phyloP scores from a whole-genome alignment of 2,113 vertebrate species.

The Syrrhaptes paradoxus region DNA sequence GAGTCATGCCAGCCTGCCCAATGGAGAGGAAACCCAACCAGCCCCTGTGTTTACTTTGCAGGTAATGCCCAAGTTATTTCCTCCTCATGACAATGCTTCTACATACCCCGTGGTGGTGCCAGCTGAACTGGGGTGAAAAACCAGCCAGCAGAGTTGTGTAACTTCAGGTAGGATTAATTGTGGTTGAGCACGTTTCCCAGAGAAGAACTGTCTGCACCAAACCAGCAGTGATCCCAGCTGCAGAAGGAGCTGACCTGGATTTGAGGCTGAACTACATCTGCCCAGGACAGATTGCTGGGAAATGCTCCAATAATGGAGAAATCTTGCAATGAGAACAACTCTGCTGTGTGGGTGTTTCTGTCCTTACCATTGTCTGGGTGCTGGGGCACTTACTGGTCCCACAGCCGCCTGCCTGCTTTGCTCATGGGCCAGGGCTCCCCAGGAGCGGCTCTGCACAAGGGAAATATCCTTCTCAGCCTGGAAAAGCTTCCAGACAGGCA shows the following conservation, averaged over 20 bases:
- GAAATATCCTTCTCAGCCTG: background rate
- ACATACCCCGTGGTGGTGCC: rapidly evolving
- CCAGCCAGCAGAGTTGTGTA: background rate
- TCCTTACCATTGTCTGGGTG: background rate
- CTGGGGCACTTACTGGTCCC: background rate
- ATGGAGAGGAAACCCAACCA: background rate
- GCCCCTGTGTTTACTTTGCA: background rate
- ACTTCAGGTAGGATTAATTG: background rate
- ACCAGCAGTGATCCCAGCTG: background rate
- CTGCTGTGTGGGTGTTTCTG: background rate
- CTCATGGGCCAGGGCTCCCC: background rate
- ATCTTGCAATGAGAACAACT: background rate
- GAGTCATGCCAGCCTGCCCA: background rate
- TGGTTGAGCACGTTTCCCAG: background rate
- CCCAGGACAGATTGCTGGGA: background rate
- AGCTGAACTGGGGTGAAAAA: background rate
- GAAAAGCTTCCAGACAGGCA: background rate
- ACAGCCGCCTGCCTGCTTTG: background rate
- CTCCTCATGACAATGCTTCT: background rate
- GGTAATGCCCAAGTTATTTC: background rate
- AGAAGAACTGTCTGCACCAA: background rate
- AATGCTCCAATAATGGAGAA: background rate
- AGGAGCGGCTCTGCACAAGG: background rate
- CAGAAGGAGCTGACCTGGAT: background rate
- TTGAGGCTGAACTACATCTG: background rate